Conservation (phyloP, 2,113 vertebrate genomes). For the Solenodon paradoxus region DNA sequence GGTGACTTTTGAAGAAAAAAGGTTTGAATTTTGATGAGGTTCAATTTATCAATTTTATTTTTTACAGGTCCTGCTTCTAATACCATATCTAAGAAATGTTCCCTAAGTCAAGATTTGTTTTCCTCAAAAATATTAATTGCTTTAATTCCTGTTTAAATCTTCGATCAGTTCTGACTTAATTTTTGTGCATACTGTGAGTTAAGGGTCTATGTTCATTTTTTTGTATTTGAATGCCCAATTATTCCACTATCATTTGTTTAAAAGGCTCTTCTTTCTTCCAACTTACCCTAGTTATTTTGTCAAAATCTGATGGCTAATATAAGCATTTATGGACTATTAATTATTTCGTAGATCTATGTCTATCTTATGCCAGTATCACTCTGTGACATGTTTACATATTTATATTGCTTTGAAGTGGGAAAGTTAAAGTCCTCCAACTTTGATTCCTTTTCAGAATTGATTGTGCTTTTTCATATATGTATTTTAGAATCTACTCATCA, state of each 20-base stretch:
- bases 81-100: not conserved
- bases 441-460: not conserved
- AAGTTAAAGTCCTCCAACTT: not conserved
- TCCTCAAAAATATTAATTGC: not conserved
- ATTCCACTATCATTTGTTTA: not conserved
- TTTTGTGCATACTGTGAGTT: not conserved
- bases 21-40: not conserved
- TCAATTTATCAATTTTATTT: not conserved
- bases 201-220: not conserved
- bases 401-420: not conserved
- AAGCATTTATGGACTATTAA: not conserved
- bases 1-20: not conserved
- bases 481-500: not conserved
- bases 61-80: not conserved
- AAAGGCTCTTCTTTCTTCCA: not conserved
- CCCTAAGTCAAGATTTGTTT: not conserved
- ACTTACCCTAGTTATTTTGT: not conserved
- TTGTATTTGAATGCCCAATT: not conserved
- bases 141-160: not conserved
- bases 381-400: not conserved
- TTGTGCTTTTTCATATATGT: not conserved
- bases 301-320: not conserved
- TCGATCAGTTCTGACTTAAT: not conserved
- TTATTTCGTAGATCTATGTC: not conserved
- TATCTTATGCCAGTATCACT: not conserved